A percentile compares a stretch with the other conserved stretches of the same genome.
phyloP scores from a whole-genome alignment of 2,888 invertebrate species.

The Philereme vetulata region DNA sequence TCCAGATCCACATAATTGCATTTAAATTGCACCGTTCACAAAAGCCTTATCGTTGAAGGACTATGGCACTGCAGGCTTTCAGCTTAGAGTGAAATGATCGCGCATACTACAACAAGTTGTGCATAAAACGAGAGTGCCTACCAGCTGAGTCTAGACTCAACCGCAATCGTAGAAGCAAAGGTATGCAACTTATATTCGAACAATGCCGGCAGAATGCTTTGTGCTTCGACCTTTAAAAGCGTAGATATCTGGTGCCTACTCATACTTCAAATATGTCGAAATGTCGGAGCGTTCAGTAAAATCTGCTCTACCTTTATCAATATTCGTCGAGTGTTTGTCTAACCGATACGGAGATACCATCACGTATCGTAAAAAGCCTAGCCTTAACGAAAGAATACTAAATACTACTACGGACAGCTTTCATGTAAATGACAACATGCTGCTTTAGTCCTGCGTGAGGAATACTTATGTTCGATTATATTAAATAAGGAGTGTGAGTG shows the following conservation, averaged over 20 bases:
- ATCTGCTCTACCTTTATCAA: constrained; percentile 27
- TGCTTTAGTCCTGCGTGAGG: constrained; percentile 37
- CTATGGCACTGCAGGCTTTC: constrained; percentile 34
- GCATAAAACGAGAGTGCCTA: constrained; percentile 43
- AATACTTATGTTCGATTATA: constrained; percentile 37
- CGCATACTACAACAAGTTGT: constrained; percentile 37
- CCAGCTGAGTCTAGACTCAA: constrained; percentile 49
- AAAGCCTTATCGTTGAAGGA: constrained; percentile 37
- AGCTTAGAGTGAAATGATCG: constrained; percentile 37
- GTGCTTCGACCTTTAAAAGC: constrained; percentile 44
- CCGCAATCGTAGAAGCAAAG: constrained; percentile 49
- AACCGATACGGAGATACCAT: constrained; percentile 30
- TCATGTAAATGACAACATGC: constrained; percentile 42
- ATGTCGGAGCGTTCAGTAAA: constrained; percentile 17
- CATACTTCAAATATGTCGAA: constrained; percentile 36
- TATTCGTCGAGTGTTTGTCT: constrained; percentile 32
- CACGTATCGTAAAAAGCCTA: constrained; percentile 24
- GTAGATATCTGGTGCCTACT: constrained; percentile 8
- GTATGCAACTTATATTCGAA: constrained; percentile 54
- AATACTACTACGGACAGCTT: constrained; percentile 22
- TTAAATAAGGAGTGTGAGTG: constrained; percentile 42
- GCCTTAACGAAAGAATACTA: no score
- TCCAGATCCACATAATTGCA: constrained; percentile 15
- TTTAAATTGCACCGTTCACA: constrained; percentile 25
- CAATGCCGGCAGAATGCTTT: constrained; percentile 43